phyloP scores from a whole-genome alignment of 2,113 vertebrate species.

The Vanacampus margaritifer region DNA sequence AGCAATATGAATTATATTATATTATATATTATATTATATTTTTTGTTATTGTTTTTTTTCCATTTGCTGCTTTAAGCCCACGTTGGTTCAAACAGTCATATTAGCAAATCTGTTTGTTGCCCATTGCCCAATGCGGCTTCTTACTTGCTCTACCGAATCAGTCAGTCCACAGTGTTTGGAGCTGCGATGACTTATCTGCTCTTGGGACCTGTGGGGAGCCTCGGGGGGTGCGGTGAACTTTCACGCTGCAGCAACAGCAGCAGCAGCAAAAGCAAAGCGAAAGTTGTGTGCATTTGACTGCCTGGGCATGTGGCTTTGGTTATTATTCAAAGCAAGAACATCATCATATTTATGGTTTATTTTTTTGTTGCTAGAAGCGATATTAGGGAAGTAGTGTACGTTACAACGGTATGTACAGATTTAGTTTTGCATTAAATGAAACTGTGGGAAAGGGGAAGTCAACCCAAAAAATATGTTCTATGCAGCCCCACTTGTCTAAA shows the following conservation, averaged over 20 bases:
- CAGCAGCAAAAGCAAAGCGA: not conserved
- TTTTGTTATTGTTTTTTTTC: not conserved
- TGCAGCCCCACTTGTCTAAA: too few species aligned
- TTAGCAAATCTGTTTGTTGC: not conserved
- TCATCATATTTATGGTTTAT: not conserved
- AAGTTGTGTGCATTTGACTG: not conserved
- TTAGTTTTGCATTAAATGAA: not conserved
- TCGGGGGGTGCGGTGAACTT: slow-evolving; percentile 1
- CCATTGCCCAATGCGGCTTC: not conserved
- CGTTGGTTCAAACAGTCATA: not conserved
- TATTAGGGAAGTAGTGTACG: not conserved
- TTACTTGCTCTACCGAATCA: not conserved
- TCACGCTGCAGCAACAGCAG: not conserved
- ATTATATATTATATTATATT: too few species aligned
- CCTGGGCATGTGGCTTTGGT: not conserved
- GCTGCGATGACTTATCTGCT: slow-evolving; percentile 4
- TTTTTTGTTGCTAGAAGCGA: not conserved
- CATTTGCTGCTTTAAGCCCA: not conserved
- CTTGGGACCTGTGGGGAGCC: not conserved
- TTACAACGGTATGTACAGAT: not conserved
- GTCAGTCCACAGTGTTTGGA: slow-evolving; percentile 3
- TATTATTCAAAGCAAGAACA: not conserved
- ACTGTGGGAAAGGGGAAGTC: too few species aligned
- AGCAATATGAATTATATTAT: not conserved
- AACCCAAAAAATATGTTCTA: too few species aligned